A percentile compares a stretch with the other conserved stretches of the same genome.
Conservation (phyloP, 2,113 vertebrate genomes). For the Lathamus discolor region DNA sequence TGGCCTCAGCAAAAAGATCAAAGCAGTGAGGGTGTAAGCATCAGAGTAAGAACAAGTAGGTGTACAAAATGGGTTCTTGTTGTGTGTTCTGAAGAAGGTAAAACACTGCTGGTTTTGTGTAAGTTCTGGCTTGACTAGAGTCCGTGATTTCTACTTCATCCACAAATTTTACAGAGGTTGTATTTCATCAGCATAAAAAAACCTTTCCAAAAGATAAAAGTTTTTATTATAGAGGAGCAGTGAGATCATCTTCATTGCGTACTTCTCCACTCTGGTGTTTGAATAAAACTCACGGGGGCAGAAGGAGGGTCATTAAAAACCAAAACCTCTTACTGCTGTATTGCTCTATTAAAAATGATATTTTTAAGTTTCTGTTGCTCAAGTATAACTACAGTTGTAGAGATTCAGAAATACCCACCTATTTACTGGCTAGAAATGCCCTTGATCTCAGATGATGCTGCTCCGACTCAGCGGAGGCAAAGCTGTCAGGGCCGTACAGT, state of each 20-base stretch:
- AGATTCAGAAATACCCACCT: not conserved
- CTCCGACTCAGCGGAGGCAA: rapidly evolving
- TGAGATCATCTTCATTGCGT: not conserved
- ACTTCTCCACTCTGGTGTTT: not conserved
- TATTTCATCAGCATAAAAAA: not conserved
- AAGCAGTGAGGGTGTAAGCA: not conserved
- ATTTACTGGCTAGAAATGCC: not conserved
- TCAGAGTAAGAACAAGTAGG: not conserved
- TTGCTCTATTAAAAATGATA: not conserved
- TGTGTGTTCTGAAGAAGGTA: not conserved
- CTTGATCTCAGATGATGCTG: not conserved
- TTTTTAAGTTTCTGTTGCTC: not conserved
- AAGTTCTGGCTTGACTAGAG: not conserved
- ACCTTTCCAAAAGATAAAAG: not conserved
- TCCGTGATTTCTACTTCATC: not conserved
- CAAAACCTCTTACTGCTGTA: not conserved
- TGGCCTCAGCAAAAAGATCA: not conserved
- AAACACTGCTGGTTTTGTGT: not conserved
- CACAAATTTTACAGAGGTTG: not conserved
- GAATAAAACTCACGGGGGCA: not conserved
- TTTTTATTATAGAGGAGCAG: not conserved
- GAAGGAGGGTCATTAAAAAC: not conserved
- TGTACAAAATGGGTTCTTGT: not conserved
- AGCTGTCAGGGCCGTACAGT: not conserved
- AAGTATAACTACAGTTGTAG: not conserved